These are phyloP conservation scores for Pionites leucogaster DNA, from an alignment of 2,113 vertebrate species.

Conservation along the genomic window DNA sequence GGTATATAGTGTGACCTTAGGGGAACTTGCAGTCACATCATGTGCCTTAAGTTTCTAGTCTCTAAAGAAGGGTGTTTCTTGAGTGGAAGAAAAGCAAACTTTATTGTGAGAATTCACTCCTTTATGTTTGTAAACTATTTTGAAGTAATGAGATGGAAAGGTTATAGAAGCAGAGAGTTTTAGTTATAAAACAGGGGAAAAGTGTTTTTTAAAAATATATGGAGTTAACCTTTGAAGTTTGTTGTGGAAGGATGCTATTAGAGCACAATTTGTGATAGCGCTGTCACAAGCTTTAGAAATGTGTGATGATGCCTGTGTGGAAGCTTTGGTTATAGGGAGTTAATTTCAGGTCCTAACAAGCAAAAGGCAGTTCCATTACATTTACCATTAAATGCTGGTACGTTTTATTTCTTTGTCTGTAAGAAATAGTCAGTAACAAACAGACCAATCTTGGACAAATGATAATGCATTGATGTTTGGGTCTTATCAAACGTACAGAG, in stretches of 20 bases:
- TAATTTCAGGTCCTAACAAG: conserved; percentile 23
- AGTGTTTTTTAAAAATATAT: neutral
- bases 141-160: neutral
- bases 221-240: neutral
- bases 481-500: neutral
- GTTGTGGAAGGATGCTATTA: neutral
- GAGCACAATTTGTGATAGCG: neutral
- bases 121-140: neutral
- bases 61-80: neutral
- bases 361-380: neutral
- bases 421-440: conserved; percentile 31
- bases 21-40: rapidly evolving
- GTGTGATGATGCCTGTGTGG: rapidly evolving
- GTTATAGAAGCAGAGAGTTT: neutral
- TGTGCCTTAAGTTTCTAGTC: neutral
- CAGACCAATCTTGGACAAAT: neutral
- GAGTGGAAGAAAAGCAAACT: neutral
- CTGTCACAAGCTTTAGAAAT: neutral
- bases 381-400: neutral
- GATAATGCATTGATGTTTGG: neutral
- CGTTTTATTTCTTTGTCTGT: conserved; percentile 13
- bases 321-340: neutral
- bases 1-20: neutral
- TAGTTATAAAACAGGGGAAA: neutral
- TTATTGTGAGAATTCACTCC: neutral